Percentiles rank a stretch among this genome's conserved stretches.
phyloP scores from a whole-genome alignment of 2,797 vertebrate genomes.

The Micrastur ruficollis region DNA sequence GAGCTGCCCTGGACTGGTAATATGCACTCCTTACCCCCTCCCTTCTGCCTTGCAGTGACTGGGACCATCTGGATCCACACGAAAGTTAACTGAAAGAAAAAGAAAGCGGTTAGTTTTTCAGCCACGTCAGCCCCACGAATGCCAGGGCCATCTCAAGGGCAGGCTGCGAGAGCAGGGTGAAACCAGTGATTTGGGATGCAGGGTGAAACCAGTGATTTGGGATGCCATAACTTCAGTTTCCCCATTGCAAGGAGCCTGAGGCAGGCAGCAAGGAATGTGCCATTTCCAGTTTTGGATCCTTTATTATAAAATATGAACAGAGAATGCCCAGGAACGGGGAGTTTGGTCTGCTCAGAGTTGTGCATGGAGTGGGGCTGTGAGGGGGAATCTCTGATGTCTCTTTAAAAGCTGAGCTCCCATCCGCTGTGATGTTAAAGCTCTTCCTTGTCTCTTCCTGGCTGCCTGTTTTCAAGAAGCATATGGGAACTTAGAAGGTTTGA shows the following conservation, averaged over 20 bases:
- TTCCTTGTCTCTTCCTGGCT: background rate
- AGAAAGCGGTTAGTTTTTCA: background rate
- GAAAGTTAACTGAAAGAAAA: background rate
- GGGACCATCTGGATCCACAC: background rate
- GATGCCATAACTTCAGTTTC: background rate
- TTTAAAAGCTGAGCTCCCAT: background rate
- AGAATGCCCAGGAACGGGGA: background rate
- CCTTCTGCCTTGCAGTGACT: background rate
- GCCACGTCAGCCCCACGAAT: background rate
- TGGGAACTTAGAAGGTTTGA: background rate
- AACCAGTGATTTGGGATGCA: background rate
- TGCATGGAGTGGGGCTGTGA: background rate
- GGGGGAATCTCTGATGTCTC: background rate
- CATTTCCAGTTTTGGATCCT: background rate
- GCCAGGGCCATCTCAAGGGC: background rate
- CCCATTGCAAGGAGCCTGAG: background rate
- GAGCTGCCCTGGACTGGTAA: background rate
- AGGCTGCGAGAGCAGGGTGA: background rate
- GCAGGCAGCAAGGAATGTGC: background rate
- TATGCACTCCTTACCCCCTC: background rate
- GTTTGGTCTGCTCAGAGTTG: fast-evolving
- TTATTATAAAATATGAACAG: background rate
- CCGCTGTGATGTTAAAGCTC: background rate
- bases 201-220: background rate
- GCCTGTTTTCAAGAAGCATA: background rate